Percentiles rank a stretch among this genome's conserved stretches.
Conservation (phyloP, 1,140 invertebrate genomes). For the Pseudomyrmex concolor region DNA sequence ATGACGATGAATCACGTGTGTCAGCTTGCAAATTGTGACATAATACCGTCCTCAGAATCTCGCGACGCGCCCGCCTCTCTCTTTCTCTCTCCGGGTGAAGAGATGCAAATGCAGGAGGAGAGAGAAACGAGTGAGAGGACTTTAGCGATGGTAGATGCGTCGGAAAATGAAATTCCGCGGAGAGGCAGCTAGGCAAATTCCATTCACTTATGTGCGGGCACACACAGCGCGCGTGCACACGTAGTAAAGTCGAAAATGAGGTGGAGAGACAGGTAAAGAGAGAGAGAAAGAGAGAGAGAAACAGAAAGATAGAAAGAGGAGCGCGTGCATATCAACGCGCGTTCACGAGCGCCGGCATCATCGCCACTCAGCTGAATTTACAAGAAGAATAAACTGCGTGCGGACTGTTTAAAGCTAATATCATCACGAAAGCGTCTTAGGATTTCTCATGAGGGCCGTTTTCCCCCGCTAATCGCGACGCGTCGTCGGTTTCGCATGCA, state of each 20-base stretch:
- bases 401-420: constrained; percentile 36
- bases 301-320: constrained; percentile 31
- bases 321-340: constrained; percentile 4
- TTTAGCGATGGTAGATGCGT: constrained; percentile 68
- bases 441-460: constrained; percentile 55
- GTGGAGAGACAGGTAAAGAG: background rate
- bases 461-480: constrained; percentile 44
- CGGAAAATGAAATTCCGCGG: constrained; percentile 78
- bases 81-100: background rate
- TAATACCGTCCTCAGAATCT: constrained; percentile 59
- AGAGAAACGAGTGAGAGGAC: constrained; percentile 22
- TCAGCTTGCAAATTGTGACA: constrained; percentile 67
- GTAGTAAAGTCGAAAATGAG: constrained; percentile 42
- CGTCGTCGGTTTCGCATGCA: constrained; percentile 23
- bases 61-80: background rate
- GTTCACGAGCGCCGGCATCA: constrained; percentile 60
- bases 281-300: constrained; percentile 10
- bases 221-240: constrained; percentile 27
- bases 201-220: constrained; percentile 68
- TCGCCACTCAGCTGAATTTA: constrained; percentile 58
- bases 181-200: constrained; percentile 64
- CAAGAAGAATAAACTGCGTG: constrained; percentile 62
- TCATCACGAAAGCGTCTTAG: constrained; percentile 58
- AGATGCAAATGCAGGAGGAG: constrained; percentile 19
- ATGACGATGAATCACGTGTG: constrained; percentile 54